Conservation (phyloP, 2,113 vertebrate genomes). For the Falco punctatus region DNA sequence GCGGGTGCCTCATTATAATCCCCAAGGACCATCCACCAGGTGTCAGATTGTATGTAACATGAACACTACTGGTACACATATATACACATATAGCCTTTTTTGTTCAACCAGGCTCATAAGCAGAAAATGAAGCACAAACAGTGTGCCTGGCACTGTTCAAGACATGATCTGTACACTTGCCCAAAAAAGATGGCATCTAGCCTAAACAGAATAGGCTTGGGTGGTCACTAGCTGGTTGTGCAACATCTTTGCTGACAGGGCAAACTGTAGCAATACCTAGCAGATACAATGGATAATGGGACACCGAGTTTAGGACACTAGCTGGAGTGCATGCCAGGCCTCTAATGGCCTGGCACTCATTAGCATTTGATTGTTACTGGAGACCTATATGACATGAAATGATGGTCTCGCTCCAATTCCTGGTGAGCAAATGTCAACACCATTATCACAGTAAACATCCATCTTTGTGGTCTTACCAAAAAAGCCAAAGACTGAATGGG, state of each 20-base stretch:
- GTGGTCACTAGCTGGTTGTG: conserved; percentile 31
- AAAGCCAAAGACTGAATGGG: neutral
- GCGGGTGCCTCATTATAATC: conserved; percentile 14
- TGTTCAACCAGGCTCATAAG: neutral
- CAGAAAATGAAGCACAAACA: neutral
- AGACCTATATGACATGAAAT: neutral
- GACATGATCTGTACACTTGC: conserved; percentile 15
- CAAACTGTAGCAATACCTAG: neutral
- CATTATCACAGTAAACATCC: neutral
- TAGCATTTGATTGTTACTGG: neutral
- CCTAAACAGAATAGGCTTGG: conserved; percentile 5
- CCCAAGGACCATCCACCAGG: conserved; percentile 1
- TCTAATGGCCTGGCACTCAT: neutral
- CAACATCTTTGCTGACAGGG: neutral
- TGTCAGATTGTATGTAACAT: neutral
- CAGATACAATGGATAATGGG: neutral
- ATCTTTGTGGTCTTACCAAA: neutral
- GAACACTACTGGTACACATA: neutral
- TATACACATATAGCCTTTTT: neutral
- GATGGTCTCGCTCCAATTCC: neutral
- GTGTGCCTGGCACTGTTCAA: conserved; percentile 17
- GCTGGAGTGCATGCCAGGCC: neutral
- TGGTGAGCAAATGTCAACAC: conserved; percentile 6
- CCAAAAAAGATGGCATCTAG: conserved; percentile 42
- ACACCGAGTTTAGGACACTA: neutral